Evolutionary conservation across 2,888 invertebrate genomes (phyloP), one percentile per base, ranked within the genome.

Genomic region (Neuroscelio doddi): DNA sequence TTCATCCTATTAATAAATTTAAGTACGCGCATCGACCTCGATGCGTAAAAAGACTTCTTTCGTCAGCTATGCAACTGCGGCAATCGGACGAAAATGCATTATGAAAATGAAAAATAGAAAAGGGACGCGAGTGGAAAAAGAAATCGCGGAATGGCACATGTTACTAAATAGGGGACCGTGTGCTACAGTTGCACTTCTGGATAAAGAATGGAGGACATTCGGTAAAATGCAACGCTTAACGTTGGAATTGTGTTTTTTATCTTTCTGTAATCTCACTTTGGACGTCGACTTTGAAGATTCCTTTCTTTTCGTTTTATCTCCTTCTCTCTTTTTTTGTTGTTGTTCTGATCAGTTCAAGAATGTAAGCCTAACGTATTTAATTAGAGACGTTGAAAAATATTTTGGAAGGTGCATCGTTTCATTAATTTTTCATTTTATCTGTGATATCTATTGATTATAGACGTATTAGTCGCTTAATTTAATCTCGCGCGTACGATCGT

Each of bases 321-420:
- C n/a, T n/a, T n/a, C n/a, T n/a, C n/a, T n/a, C n/a, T n/a, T 27
- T 29, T 45, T 45, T 14, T 27, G 12, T 47, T 38, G 57, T n/a
- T 53, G 3, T 3, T 16, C 15, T n/a, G 39, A 39, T 41, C 41
- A 21, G 41, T 41, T 41, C 24, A 16, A 41, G 24, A 8, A 12
- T 12, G 4, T 41, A 61, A 45, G 27, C 57, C 68, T 64, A 58
- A 65, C 62, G 71, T 70, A 78, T 73, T 76, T 78, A 79, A 76
- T 75, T 80, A 80, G 76, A 79, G 77, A 80, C 76, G 80, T 78
- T 76, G 67, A 73, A 75, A 71, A 73, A 73, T 72, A 70, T 75
- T 64, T 49, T 74, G 74, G 72, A 74, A 75, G 70, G 78, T 77
- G 79, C 76, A 71, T 74, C 71, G 52, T 51, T 47, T 42, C 16